Percentiles rank a stretch among this genome's conserved stretches.
Evolutionary conservation across 2,888 invertebrate species (phyloP).

Genomic region (Hesperia comma): DNA sequence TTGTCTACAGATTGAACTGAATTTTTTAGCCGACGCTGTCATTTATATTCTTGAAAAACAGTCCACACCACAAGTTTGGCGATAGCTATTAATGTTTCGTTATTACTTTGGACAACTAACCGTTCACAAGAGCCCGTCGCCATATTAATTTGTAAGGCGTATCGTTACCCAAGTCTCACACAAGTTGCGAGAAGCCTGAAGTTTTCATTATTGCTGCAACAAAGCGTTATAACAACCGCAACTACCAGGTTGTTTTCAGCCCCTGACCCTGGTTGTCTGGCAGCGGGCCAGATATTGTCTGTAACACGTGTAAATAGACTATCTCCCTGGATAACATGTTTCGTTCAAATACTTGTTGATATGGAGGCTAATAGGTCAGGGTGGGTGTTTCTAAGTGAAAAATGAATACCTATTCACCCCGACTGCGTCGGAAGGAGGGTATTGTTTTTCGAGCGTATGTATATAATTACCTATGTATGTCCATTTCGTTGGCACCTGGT

Average conservation of each 20-base stretch:
- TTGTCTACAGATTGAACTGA: no score
- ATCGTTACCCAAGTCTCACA: not conserved
- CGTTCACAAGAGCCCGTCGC: no score
- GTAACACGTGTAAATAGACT: slow-evolving; percentile 14
- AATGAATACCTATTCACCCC: no score
- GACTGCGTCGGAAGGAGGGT: no score
- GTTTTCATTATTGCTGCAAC: slow-evolving; percentile 21
- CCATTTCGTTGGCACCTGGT: no score
- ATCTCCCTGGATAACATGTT: slow-evolving; percentile 8
- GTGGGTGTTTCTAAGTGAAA: no score
- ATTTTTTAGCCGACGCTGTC: no score
- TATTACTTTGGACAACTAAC: no score
- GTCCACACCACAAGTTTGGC: not conserved
- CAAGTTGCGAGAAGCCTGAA: slow-evolving; percentile 1
- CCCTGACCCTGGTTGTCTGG: slow-evolving; percentile 5
- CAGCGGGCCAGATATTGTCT: slow-evolving; percentile 16
- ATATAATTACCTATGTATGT: no score
- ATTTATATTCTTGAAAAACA: no score
- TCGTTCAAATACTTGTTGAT: slow-evolving; percentile 12
- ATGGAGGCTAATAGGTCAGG: not conserved
- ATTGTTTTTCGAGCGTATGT: no score
- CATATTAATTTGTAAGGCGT: slow-evolving; percentile 1
- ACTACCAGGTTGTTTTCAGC: slow-evolving; percentile 9
- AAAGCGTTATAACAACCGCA: slow-evolving; percentile 7
- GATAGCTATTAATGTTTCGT: not conserved